Percentiles rank a stretch among this genome's conserved stretches.
Conservation (phyloP, 2,113 vertebrate genomes). For the Natator depressus region DNA sequence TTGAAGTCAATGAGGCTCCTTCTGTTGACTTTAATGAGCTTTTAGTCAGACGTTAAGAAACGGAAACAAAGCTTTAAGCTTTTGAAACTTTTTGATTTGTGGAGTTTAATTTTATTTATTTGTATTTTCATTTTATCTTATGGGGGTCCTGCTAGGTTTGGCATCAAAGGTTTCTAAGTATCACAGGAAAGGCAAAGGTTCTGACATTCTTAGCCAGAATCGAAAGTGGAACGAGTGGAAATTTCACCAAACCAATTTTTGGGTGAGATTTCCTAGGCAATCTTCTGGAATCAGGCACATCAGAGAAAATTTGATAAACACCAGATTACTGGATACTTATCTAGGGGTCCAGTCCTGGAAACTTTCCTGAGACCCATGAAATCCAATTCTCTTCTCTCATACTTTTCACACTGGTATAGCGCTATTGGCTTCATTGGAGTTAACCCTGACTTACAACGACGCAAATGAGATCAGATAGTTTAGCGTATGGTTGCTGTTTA, state of each 20-base stretch:
- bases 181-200: background rate
- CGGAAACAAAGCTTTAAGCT: background rate
- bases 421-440: background rate
- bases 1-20: accelerated
- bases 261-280: background rate
- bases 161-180: background rate
- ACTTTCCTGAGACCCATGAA: background rate
- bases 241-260: background rate
- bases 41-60: background rate
- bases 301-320: background rate
- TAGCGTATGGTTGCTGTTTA: background rate
- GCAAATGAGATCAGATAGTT: background rate
- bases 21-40: accelerated
- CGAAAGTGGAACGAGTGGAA: background rate
- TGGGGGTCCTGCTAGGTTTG: accelerated
- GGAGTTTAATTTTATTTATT: background rate
- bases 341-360: background rate
- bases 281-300: background rate
- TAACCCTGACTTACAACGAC: background rate
- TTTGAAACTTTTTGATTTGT: background rate
- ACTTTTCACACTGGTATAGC: background rate
- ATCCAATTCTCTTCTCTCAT: background rate
- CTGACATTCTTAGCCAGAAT: background rate
- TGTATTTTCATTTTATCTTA: background rate
- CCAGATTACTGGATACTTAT: background rate